Percentiles rank a stretch among this genome's conserved stretches.
phyloP scores from a whole-genome alignment of 2,888 invertebrate species.

The Polydrusus tereticollis region DNA sequence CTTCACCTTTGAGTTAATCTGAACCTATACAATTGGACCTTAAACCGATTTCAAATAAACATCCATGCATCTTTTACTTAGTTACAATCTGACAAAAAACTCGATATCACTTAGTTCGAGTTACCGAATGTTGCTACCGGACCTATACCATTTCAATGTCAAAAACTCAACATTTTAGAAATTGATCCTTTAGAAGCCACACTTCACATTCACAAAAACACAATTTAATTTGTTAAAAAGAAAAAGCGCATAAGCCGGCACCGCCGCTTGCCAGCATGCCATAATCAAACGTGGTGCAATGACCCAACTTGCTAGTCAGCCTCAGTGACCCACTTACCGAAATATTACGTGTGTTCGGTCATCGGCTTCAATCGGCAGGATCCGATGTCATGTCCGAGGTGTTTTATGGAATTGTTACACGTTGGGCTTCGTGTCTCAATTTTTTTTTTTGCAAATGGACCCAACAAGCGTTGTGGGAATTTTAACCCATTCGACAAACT shows the following conservation, averaged over 20 bases:
- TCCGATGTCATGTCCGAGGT: slow-evolving; percentile 56
- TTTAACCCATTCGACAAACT: not conserved
- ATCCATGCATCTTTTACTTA: too few relatives aligned
- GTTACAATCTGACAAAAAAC: too few relatives aligned
- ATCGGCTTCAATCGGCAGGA: slow-evolving; percentile 46
- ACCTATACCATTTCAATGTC: too few relatives aligned
- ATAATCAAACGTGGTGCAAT: slow-evolving; percentile 63
- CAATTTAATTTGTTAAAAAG: not conserved
- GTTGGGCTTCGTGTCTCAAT: slow-evolving; percentile 16
- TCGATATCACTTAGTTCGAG: too few relatives aligned
- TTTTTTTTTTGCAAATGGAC: slow-evolving; percentile 11
- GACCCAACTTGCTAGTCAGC: slow-evolving; percentile 67
- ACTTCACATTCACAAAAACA: not conserved
- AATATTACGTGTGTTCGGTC: slow-evolving; percentile 49
- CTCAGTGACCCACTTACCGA: slow-evolving; percentile 68
- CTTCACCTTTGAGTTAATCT: too few relatives aligned
- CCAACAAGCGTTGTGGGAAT: not conserved
- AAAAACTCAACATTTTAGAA: too few relatives aligned
- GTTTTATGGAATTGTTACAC: slow-evolving; percentile 45
- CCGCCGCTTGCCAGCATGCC: slow-evolving; percentile 51
- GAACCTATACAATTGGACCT: too few relatives aligned
- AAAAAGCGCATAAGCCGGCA: slow-evolving; percentile 45
- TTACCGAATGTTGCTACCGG: too few relatives aligned
- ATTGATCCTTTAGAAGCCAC: too few relatives aligned
- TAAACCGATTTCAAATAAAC: too few relatives aligned